Conservation (phyloP, 2,113 vertebrate genomes). For the Pelecanus crispus region DNA sequence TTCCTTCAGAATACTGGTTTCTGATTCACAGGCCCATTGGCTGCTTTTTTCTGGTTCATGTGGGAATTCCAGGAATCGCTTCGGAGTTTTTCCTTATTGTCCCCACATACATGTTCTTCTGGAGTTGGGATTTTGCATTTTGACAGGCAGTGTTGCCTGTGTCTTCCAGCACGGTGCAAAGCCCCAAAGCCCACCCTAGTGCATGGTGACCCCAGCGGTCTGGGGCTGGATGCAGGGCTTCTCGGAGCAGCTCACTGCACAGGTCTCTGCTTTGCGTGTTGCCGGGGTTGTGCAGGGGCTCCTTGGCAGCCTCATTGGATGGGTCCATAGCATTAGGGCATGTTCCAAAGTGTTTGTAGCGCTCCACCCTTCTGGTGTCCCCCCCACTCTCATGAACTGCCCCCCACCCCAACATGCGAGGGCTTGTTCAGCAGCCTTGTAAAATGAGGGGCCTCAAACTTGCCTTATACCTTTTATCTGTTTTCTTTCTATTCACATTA, state of each 20-base stretch:
- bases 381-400: neutral
- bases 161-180: neutral
- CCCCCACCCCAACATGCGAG: neutral
- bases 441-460: neutral
- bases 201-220: neutral
- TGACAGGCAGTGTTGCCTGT: neutral
- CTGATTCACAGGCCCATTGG: neutral
- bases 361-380: neutral
- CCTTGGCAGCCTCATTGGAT: neutral
- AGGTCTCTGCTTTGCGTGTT: neutral
- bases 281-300: neutral
- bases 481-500: neutral
- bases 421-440: neutral
- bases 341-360: neutral
- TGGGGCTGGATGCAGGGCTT: neutral
- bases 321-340: neutral
- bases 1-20: neutral
- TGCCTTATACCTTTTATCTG: neutral
- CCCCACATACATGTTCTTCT: neutral
- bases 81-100: neutral
- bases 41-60: neutral
- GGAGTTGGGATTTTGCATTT: neutral
- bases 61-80: neutral
- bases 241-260: neutral
- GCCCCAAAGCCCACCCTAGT: neutral